Evolutionary conservation across 2,797 vertebrate genomes (phyloP), one percentile per base, ranked within the genome.

Genomic region (Acanthurus tractus): DNA sequence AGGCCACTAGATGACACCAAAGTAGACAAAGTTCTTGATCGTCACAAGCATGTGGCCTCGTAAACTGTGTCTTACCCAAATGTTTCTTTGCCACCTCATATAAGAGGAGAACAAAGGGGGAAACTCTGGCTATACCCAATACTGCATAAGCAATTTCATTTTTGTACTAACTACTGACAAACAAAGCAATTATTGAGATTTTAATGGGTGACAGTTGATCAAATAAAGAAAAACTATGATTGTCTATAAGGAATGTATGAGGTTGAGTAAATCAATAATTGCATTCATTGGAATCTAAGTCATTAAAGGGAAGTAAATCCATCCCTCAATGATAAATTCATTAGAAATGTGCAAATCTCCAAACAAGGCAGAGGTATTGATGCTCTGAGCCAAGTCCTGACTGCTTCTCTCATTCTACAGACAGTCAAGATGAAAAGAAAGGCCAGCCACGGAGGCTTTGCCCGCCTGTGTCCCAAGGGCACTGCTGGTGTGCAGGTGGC

Each of bases 1-100:
- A 6, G 0, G 4, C 81, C 91, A 86, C 84, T 73, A 88, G 92
- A 88, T 90, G 89, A 59, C 75, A 71, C 44, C 72, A 85, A 67
- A 72, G 79, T 75, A 63, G 55, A 63, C 5, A 49, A 66, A 81
- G 49, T 81, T 25, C 6, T 54, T 11, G 7, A 20, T n/a, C 13
- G 0, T 45, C 29, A 48, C 8, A 20, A 23, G 14, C 49, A 8
- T 58, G 3, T 11, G 5, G 2, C 34, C 17, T 44, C 11, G 8
- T 17, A 13, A 29, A 10, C 25, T 48, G 36, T 48, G 38, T 56
- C 29, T 36, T 40, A 12, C n/a, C 18, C 6, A 45, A 25, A 45
- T 25, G 5, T 6, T 48, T n/a, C 4, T 40, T 4, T 54, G 12
- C 6, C 22, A 20, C 0, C 12, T 48, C 9, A 34, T 29, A 2